Evolutionary conservation across 2,797 vertebrate species (phyloP), one percentile per base, ranked within the genome.

Genomic region (Ctenopoma kingsleyae): DNA sequence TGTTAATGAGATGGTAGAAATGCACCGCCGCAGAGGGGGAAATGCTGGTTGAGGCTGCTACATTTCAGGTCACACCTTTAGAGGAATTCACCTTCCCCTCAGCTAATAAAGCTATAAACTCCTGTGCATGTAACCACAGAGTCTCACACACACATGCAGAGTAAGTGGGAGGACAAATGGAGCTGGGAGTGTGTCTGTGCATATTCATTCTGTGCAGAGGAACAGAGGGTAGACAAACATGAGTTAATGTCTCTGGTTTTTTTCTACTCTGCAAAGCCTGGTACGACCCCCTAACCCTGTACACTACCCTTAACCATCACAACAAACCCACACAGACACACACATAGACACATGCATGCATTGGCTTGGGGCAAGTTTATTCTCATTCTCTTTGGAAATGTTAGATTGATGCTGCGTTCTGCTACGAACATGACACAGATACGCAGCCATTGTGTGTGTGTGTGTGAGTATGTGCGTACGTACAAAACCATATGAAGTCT

Each of bases 401-500:
- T 36, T 12, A 36, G 11, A 36, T 12, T 36, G 35, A 12, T 12
- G 10, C 11, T 32, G 30, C 30, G 8, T 32, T 32, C 30, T 36
- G 35, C 35, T 36, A 36, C 11, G 12, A 36, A 36, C 35, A 36
- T 36, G 11, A 36, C 35, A 36, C 35, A 36, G 35, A 36, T 36
- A 36, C 11, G 11, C 35, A 12, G 9, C 35, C 35, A 12, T 12
- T 36, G 66, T 46, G 48, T 47, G 30, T 27, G 30, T 5, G 17
- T 10, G 35, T 65, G 47, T 52, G 48, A 36, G 54, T 16, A 23
- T 48, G 50, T n/a, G 43, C 19, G 19, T 32, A 20, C 19, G 48
- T 36, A 47, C 68, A 75, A 72, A 74, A 75, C 64, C 76, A 65
- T 68, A 64, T 77, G 49, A 80, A 71, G 64, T 69, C 62, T 67